Conservation (phyloP, 2,113 vertebrate genomes). For the Aythya baeri region DNA sequence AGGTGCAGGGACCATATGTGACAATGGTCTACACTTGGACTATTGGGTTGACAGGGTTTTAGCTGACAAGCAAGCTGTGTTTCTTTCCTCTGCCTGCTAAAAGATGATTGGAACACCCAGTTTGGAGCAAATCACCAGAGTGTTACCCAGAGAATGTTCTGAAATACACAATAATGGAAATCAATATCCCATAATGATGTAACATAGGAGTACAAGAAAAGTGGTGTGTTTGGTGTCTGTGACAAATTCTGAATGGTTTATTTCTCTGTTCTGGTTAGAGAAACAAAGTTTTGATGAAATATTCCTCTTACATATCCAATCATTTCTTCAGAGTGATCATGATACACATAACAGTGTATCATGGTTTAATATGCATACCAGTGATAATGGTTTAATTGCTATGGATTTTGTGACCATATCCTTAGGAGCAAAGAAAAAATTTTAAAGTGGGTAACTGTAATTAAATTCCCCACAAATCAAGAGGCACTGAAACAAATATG, state of each 20-base stretch:
- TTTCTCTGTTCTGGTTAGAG: neutral
- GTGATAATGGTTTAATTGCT: neutral
- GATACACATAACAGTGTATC: neutral
- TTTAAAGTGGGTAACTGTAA: neutral
- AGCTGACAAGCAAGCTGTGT: neutral
- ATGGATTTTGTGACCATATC: neutral
- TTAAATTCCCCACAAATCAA: neutral
- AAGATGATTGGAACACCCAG: neutral
- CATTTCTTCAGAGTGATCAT: neutral
- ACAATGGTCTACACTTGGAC: neutral
- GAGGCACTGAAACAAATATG: neutral
- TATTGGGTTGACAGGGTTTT: neutral
- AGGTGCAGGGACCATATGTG: neutral
- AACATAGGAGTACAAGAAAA: neutral
- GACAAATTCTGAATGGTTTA: neutral
- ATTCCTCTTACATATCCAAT: neutral
- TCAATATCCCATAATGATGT: constrained; percentile 39
- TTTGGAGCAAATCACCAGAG: neutral
- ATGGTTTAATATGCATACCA: neutral
- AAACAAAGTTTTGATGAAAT: neutral
- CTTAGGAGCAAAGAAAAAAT: neutral
- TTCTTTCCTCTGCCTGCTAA: constrained; percentile 5
- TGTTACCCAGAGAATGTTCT: constrained; percentile 2
- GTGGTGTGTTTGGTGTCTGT: neutral
- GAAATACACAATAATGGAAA: constrained; percentile 36